Base-by-base conservation (phyloP, 2,797 vertebrate genomes). In the Lutjanus campechanus region DNA sequence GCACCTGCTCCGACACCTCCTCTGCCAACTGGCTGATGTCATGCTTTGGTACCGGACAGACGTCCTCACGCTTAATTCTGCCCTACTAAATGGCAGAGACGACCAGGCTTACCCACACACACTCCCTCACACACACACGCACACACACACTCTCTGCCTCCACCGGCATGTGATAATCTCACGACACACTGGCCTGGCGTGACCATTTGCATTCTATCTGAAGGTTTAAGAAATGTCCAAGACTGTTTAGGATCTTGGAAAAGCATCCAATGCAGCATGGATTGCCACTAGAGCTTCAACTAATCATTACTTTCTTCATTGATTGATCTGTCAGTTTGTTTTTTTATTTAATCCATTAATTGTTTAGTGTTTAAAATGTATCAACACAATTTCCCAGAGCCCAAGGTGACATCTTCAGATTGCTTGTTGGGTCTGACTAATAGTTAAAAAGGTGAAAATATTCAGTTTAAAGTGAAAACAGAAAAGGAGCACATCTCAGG, bases 21-120 rank as follows among this genome's bases (percentile, higher is more conserved):
- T 77, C 85, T 96, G 95, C 95, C 95, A 96, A 94, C 92, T 94
- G 87, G 89, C 94, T 95, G 93, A 94, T 95, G 94, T 95, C 94
- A 95, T 92, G 89, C 87, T 90, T 90, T 87, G 91, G 91, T 91
- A 89, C 89, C 19, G 90, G 89, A 89, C 86, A 91, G 84, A 90
- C 90, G 67, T 92, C 91, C 91, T 93, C 91, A 84, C 83, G 80
- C 91, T 79, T 93, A 83, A 89, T 90, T 91, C 90, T 87, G 86
- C 83, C 86, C 79, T 62, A 88, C 80, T 90, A 89, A 92, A 91
- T 85, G 76, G 85, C 73, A 84, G 71, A 88, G 82, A 84, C 64
- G 78, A 82, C 82, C 88, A 88, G 70, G 73, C 76, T 65, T 77
- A 83, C 79, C 56, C 85, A 73, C 80, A 77, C 84, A 72, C 54